phyloP scores from a whole-genome alignment of 1,140 invertebrate genomes.

The Drosophila bocki region DNA sequence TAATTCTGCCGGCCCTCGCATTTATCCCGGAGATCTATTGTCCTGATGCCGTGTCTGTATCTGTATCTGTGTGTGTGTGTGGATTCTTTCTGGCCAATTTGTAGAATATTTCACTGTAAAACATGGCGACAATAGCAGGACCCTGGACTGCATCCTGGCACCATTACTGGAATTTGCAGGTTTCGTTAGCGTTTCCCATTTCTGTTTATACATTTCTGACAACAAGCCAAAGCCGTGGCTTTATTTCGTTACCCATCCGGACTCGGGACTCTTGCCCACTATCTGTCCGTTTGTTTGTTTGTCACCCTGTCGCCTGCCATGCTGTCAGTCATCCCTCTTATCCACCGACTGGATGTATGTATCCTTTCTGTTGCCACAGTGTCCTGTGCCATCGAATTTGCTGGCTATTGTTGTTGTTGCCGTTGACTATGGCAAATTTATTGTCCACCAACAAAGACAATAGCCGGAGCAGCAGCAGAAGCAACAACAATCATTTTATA shows the following conservation, averaged over 20 bases:
- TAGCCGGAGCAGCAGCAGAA: not conserved
- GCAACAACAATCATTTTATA: constrained; percentile 72
- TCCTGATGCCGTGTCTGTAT: constrained; percentile 7
- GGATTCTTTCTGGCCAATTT: constrained; percentile 67
- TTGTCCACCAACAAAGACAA: constrained; percentile 27
- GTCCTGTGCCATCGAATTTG: constrained; percentile 35
- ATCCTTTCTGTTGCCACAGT: constrained; percentile 30
- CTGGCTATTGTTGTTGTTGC: constrained; percentile 25
- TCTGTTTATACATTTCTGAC: constrained; percentile 52
- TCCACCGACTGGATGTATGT: not conserved
- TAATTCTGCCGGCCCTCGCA: constrained; percentile 26
- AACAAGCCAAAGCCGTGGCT: constrained; percentile 43
- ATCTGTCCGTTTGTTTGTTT: constrained; percentile 8
- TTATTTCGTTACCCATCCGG: constrained; percentile 29
- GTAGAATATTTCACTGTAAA: constrained; percentile 60
- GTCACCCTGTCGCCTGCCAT: not conserved
- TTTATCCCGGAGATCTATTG: constrained; percentile 45
- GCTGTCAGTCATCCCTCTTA: constrained; percentile 25
- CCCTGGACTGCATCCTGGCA: constrained; percentile 5
- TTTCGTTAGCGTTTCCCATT: constrained; percentile 56
- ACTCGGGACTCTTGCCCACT: not conserved
- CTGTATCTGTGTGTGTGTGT: not conserved
- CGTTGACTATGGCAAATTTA: constrained; percentile 61
- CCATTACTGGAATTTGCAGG: constrained; percentile 54
- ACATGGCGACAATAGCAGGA: constrained; percentile 35